phyloP scores from a whole-genome alignment of 2,888 invertebrate genomes.

The Nomada fucata region DNA sequence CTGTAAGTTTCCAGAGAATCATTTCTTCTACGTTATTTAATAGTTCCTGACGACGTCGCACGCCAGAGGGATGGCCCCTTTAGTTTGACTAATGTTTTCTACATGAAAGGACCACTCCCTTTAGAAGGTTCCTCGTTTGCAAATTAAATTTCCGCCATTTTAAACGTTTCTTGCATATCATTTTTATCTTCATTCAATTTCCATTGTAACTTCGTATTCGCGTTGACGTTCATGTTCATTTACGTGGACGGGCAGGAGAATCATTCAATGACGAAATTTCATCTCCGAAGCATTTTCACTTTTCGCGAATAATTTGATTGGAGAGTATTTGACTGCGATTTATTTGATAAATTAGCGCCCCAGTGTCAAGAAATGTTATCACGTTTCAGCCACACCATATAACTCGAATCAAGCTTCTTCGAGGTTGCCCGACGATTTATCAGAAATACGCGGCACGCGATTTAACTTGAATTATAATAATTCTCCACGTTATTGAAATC shows the following conservation, averaged over 20 bases:
- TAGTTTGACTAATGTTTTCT: slow-evolving; percentile 60
- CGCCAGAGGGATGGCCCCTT: slow-evolving; percentile 38
- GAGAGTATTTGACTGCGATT: too few relatives aligned
- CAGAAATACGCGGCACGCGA: too few relatives aligned
- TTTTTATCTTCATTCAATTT: background rate
- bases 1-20: slow-evolving; percentile 53
- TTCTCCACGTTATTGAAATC: background rate
- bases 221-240: background rate
- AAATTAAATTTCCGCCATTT: slow-evolving; percentile 40
- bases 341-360: too few relatives aligned
- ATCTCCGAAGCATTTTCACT: background rate
- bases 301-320: background rate
- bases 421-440: too few relatives aligned
- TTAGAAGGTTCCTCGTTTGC: slow-evolving; percentile 34
- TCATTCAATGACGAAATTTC: background rate
- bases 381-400: too few relatives aligned
- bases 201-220: background rate
- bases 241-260: background rate
- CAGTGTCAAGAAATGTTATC: too few relatives aligned
- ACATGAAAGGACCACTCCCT: slow-evolving; percentile 31
- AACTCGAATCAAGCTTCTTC: too few relatives aligned
- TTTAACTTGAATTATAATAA: too few relatives aligned
- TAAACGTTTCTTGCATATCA: background rate
- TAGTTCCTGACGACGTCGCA: slow-evolving; percentile 59
- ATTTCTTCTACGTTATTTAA: slow-evolving; percentile 62